Base-by-base conservation (phyloP, 1,140 invertebrate genomes). In the Pinna nobilis region DNA sequence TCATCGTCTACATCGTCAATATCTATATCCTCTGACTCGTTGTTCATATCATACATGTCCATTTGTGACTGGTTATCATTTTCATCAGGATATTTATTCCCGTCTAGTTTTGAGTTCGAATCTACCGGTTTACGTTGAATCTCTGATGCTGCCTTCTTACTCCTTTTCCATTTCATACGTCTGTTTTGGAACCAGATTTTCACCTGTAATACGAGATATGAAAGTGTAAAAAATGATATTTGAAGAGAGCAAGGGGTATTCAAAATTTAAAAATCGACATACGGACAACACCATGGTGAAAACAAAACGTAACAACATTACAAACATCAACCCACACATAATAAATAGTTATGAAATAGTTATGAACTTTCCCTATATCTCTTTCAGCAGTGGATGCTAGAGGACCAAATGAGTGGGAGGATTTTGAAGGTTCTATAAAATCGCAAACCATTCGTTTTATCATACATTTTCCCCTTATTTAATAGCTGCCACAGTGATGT, bases 91-190 rank as follows among this genome's bases (percentile, higher is more conserved):
- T n/a, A n/a, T n/a, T n/a, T n/a, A n/a, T 30, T 72, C 66, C 3
- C 66, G 33, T 6, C 20, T 47, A 32, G 61, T 49, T 49, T 60
- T 39, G 7, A 25, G 20, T 35, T 55, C n/a, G 32, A 15, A 33
- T 11, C 35, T 32, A 59, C n/a, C 20, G 35, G 49, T 41, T 35
- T 35, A 9, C n/a, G 25, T 30, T 25, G 11, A 37, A 50, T 51
- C 25, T 70, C 67, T 25, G n/a, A n/a, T 61, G 67, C 57, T 18
- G 69, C 70, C 66, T 88, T 89, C 70, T 88, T 88, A 64, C 86
- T 87, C 59, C 88, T 60, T 91, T 99, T 99, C 98, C 98, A 99
- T 88, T 99, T 99, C 84, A 98, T 99, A 49, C 98, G 92, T 0
- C 98, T 92, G 87, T 99, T 99, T 82, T 90, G 90, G 72, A 90